These are phyloP conservation scores for Pristionchus fissidentatus DNA, from an alignment of 2,888 invertebrate genomes.

Conservation along the genomic window DNA sequence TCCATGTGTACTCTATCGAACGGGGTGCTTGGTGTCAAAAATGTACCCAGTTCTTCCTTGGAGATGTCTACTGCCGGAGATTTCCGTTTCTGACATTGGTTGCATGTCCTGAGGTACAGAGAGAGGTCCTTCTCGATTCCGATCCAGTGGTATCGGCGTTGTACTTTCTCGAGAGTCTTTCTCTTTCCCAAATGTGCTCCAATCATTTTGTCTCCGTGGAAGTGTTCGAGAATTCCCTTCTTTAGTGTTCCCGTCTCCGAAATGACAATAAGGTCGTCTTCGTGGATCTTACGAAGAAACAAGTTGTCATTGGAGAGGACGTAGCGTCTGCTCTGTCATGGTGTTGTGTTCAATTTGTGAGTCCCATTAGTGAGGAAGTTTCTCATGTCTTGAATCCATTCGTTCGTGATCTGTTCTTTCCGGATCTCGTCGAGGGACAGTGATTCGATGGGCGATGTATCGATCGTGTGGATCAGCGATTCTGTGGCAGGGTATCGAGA, in stretches of 20 bases:
- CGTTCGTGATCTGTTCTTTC: too few relatives aligned
- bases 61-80: not conserved
- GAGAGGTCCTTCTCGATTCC: constrained; percentile 50
- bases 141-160: constrained; percentile 52
- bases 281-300: too few relatives aligned
- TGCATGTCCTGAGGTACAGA: constrained; percentile 46
- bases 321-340: too few relatives aligned
- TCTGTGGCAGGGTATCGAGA: too few relatives aligned
- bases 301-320: too few relatives aligned
- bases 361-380: too few relatives aligned
- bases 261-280: constrained; percentile 6
- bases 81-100: constrained; percentile 54
- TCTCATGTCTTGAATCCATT: too few relatives aligned
- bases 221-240: constrained; percentile 26
- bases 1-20: constrained; percentile 54
- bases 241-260: not conserved
- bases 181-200: constrained; percentile 56
- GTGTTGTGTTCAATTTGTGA: too few relatives aligned
- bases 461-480: too few relatives aligned
- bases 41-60: constrained; percentile 49
- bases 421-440: too few relatives aligned
- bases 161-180: constrained; percentile 54
- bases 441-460: too few relatives aligned
- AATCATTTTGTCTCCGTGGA: constrained; percentile 52
- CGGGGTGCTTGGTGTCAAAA: constrained; percentile 16